A percentile compares a stretch with the other conserved stretches of the same genome.
Evolutionary conservation across 2,888 invertebrate species (phyloP).

Genomic region (Ernsta delagoae): DNA sequence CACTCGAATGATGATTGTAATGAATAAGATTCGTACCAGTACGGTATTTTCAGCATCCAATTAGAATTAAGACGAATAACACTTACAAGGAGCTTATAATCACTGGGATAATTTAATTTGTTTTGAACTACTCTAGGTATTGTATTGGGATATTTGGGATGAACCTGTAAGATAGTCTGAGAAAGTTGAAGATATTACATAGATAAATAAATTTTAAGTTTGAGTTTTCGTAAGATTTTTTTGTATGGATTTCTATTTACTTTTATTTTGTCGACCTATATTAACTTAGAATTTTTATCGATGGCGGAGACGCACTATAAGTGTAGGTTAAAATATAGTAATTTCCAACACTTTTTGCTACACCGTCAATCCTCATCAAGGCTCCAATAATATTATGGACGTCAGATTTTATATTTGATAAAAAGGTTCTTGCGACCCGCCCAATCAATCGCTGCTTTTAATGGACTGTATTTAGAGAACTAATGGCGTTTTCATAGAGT

Average conservation of each 20-base stretch:
- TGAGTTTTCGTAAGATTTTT: no score
- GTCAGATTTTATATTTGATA: conserved; percentile 64
- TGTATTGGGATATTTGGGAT: no score
- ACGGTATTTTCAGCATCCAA: conserved; percentile 28
- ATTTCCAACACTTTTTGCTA: conserved; percentile 40
- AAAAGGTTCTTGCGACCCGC: conserved; percentile 59
- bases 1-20: conserved; percentile 64
- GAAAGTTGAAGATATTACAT: no score
- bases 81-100: background rate
- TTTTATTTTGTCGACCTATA: no score
- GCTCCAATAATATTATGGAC: conserved; percentile 59
- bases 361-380: conserved; percentile 64
- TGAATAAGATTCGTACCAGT: conserved; percentile 51
- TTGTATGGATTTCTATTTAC: no score
- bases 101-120: background rate
- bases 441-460: conserved; percentile 70
- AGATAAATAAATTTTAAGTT: no score
- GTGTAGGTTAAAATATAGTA: background rate
- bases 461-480: conserved; percentile 67
- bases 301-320: no score
- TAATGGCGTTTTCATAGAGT: conserved; percentile 63
- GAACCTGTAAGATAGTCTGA: no score
- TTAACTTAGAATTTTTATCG: no score
- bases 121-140: no score
- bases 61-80: background rate